phyloP scores from a whole-genome alignment of 2,888 invertebrate genomes.

The Tipula helvola region DNA sequence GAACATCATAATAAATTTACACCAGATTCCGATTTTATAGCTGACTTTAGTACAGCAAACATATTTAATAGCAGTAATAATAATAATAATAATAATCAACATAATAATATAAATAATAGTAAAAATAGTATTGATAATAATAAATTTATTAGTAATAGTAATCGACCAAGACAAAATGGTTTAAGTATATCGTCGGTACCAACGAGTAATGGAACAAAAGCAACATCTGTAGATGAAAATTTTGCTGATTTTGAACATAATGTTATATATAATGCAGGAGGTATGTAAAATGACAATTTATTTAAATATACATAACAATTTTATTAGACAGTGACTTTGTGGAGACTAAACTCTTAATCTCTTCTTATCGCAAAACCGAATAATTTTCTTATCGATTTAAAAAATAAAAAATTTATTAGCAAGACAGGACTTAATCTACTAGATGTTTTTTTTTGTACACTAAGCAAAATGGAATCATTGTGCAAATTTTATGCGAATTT shows the following conservation, averaged over 20 bases:
- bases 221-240: slow-evolving; percentile 33
- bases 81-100: slow-evolving; percentile 25
- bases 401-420: not conserved
- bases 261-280: slow-evolving; percentile 47
- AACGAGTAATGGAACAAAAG: slow-evolving; percentile 16
- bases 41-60: slow-evolving; percentile 58
- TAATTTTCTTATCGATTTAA: not conserved
- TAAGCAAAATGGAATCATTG: not conserved
- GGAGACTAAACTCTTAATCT: not conserved
- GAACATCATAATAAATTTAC: slow-evolving; percentile 26
- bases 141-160: slow-evolving; percentile 15
- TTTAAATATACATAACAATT: not conserved
- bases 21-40: slow-evolving; percentile 45
- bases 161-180: slow-evolving; percentile 7
- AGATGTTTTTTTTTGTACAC: not conserved
- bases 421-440: not conserved
- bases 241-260: slow-evolving; percentile 66
- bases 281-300: slow-evolving; percentile 25
- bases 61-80: slow-evolving; percentile 50
- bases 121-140: slow-evolving; percentile 18
- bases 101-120: slow-evolving; percentile 17
- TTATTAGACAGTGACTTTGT: not conserved
- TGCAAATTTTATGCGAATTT: not conserved
- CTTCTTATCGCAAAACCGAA: not conserved
- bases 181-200: slow-evolving; percentile 8